phyloP scores from a whole-genome alignment of 2,888 invertebrate genomes.

The Agrotis ipsilon region DNA sequence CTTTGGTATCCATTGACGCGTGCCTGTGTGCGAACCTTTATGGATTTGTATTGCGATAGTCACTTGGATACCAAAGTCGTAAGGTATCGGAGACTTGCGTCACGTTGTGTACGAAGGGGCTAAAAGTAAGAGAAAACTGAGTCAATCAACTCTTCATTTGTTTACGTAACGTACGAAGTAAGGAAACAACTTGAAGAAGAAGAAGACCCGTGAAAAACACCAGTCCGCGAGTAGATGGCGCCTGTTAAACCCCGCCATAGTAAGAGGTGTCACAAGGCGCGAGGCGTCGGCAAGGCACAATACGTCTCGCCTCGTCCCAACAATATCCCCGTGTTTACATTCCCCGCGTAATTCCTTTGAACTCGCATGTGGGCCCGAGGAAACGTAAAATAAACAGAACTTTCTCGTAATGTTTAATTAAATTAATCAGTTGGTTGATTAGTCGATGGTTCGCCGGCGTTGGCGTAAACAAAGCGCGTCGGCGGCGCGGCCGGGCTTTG shows the following conservation, averaged over 20 bases:
- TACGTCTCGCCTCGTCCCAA: constrained; percentile 73
- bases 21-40: no score
- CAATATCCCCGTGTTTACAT: constrained; percentile 86
- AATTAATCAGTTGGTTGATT: constrained; percentile 91
- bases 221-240: constrained; percentile 14
- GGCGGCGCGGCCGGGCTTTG: constrained; percentile 82
- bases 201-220: not conserved
- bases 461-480: constrained; percentile 86
- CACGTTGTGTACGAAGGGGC: no score
- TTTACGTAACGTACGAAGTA: constrained; percentile 15
- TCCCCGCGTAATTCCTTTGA: constrained; percentile 88
- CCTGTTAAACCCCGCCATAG: constrained; percentile 8
- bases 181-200: not conserved
- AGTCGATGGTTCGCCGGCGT: constrained; percentile 88
- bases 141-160: not conserved
- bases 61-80: no score
- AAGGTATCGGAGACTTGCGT: no score
- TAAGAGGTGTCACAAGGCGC: constrained; percentile 60
- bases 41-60: no score
- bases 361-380: constrained; percentile 90
- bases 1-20: no score
- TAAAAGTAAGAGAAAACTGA: no score
- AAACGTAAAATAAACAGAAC: constrained; percentile 90
- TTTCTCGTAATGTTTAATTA: constrained; percentile 91
- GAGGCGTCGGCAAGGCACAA: constrained; percentile 61